Evolutionary conservation across 2,113 vertebrate species (phyloP).

Genomic region (Gadus macrocephalus): DNA sequence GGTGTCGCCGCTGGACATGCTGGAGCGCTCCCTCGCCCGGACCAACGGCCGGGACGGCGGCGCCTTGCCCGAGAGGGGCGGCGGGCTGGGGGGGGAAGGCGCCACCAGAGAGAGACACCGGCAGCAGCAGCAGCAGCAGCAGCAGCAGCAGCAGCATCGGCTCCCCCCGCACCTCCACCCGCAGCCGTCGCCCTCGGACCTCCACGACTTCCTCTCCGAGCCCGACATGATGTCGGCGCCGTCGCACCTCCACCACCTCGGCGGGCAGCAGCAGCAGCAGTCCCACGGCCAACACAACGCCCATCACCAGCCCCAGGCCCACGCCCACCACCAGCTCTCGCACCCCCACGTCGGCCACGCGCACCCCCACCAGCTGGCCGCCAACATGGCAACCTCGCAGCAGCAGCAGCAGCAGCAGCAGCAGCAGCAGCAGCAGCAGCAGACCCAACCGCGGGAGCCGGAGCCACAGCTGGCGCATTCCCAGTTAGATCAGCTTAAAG

Average conservation of each 20-base stretch:
- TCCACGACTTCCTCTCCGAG: slow-evolving; percentile 68
- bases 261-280: slow-evolving; percentile 34
- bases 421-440: slow-evolving; percentile 51
- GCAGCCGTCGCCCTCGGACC: slow-evolving; percentile 58
- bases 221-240: slow-evolving; percentile 58
- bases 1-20: slow-evolving; percentile 65
- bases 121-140: slow-evolving; percentile 70
- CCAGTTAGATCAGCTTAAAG: slow-evolving; percentile 73
- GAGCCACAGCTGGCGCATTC: slow-evolving; percentile 57
- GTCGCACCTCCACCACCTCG: slow-evolving; percentile 66
- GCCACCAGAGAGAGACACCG: slow-evolving; percentile 50
- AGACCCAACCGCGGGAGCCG: slow-evolving; percentile 53
- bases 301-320: slow-evolving; percentile 59
- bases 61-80: slow-evolving; percentile 53
- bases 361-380: slow-evolving; percentile 54
- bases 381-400: slow-evolving; percentile 47
- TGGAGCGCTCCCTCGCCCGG: slow-evolving; percentile 68
- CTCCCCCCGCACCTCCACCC: slow-evolving; percentile 62
- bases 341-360: slow-evolving; percentile 62
- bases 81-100: slow-evolving; percentile 36
- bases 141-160: slow-evolving; percentile 64
- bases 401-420: slow-evolving; percentile 55
- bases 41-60: slow-evolving; percentile 49
- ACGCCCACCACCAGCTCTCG: slow-evolving; percentile 58
- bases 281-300: slow-evolving; percentile 49